phyloP scores from a whole-genome alignment of 2,113 vertebrate genomes.

The Parotia lawesii region DNA sequence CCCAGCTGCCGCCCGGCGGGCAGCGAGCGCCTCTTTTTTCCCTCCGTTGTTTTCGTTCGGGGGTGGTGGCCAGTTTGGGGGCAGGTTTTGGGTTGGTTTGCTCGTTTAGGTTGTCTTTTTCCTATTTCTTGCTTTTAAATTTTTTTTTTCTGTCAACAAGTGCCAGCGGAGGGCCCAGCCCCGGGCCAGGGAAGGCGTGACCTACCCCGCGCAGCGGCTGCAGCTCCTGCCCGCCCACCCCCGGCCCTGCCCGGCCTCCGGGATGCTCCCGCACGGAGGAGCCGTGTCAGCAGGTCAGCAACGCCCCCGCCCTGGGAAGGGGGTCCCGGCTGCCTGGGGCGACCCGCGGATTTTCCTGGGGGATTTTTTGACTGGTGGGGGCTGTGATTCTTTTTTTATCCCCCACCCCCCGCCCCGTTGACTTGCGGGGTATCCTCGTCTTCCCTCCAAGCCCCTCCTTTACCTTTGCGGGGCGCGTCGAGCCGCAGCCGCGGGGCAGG shows the following conservation, averaged over 20 bases:
- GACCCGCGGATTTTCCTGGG: not conserved
- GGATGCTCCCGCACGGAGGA: not conserved
- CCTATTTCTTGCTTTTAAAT: too few species aligned
- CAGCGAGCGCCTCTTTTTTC: not conserved
- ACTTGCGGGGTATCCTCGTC: not conserved
- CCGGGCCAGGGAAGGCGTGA: not conserved
- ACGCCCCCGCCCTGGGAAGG: not conserved
- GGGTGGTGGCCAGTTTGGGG: not conserved
- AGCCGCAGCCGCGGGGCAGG: not conserved
- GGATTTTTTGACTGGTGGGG: too few species aligned
- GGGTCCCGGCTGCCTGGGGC: not conserved
- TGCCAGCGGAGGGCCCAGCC: conserved; percentile 8
- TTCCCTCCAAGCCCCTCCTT: not conserved
- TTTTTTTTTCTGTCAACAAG: not conserved
- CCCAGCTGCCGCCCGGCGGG: not conserved
- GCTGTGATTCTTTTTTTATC: not conserved
- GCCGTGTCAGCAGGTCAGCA: not conserved
- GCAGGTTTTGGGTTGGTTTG: not conserved
- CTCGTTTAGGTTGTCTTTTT: not conserved
- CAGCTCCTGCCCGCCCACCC: not conserved
- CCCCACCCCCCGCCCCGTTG: not conserved
- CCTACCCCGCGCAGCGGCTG: not conserved
- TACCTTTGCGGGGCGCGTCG: not conserved
- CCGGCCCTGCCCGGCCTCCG: not conserved
- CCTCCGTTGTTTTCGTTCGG: not conserved